Percentiles rank a stretch among this genome's conserved stretches.
Evolutionary conservation across 2,113 vertebrate species (phyloP).

Genomic region (Phylloscopus trochiloides): DNA sequence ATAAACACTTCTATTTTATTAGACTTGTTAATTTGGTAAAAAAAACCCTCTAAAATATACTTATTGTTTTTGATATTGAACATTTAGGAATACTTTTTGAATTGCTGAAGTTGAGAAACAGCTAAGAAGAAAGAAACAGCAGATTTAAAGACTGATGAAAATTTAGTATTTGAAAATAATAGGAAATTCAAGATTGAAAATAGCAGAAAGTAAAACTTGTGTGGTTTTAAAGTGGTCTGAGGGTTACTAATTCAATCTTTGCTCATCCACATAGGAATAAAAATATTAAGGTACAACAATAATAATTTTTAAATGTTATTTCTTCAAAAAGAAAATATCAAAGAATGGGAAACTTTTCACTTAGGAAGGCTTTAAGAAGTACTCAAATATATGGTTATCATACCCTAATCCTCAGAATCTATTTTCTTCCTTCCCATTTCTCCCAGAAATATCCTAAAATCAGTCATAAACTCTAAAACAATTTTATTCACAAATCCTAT

Average conservation of each 20-base stretch:
- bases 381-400: not conserved
- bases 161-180: not conserved
- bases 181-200: not conserved
- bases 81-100: not conserved
- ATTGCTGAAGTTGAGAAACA: not conserved
- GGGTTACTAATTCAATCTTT: not conserved
- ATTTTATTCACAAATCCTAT: not conserved
- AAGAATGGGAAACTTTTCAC: not conserved
- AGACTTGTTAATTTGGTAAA: not conserved
- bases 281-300: not conserved
- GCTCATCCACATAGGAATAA: not conserved
- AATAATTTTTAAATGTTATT: not conserved
- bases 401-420: not conserved
- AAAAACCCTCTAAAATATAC: not conserved
- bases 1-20: not conserved
- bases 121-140: not conserved
- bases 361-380: not conserved
- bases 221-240: not conserved
- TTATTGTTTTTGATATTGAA: not conserved
- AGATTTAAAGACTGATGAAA: not conserved
- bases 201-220: not conserved
- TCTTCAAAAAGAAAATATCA: not conserved
- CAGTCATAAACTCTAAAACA: not conserved
- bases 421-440: not conserved
- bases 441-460: not conserved